Base-by-base conservation (phyloP, 1,140 invertebrate genomes). In the Orchesella cincta region DNA sequence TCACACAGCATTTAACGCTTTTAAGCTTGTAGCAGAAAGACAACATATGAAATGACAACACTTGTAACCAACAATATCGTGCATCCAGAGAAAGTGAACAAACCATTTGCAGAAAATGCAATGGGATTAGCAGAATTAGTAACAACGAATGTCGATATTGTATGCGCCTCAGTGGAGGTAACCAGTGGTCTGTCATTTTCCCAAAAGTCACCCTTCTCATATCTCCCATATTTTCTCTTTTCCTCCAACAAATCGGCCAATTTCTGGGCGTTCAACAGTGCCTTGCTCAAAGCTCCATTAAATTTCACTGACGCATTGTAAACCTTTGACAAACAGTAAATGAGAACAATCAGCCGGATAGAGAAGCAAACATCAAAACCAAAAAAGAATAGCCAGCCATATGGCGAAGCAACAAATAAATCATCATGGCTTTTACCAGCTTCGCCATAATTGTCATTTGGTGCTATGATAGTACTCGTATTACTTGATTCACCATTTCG, bases 11-110 rank as follows among this genome's bases (percentile, higher is more conserved):
- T 16, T 62, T 67, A 31, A n/a, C n/a, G n/a, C n/a, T 67, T 23
- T 73, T 2, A 39, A 39, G 80, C 80, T 36, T 81, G 80, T 20
- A 81, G 75, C 14, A 81, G 71, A 67, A 81, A 79, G 18, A 81
- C 76, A 5, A 81, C 62, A 31, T 81, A 81, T 14, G 80, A 77
- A 3, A 52, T 81, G 34, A 79, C 73, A 54, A 81, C 77, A 39
- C 80, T 81, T 29, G 79, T 77, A 36, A 76, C 64, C 28, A 36
- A 52, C 12, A 81, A 28, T 0, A 81, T 29, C 16, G 77, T 73
- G 18, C 57, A 29, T 71, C 76, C 23, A 5, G 72, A 73, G 36
- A 81, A 81, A 28, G 3, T 36, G 29, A 81, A 81, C 34, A 77
- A 75, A n/a, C 80, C 80, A 18, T 73, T 75, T 12, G 80, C 80